A percentile compares a stretch with the other conserved stretches of the same genome.
These are phyloP conservation scores for Bergia sp. DNA, from an alignment of 92 coral and sea anemone species.

Conservation along the genomic window DNA sequence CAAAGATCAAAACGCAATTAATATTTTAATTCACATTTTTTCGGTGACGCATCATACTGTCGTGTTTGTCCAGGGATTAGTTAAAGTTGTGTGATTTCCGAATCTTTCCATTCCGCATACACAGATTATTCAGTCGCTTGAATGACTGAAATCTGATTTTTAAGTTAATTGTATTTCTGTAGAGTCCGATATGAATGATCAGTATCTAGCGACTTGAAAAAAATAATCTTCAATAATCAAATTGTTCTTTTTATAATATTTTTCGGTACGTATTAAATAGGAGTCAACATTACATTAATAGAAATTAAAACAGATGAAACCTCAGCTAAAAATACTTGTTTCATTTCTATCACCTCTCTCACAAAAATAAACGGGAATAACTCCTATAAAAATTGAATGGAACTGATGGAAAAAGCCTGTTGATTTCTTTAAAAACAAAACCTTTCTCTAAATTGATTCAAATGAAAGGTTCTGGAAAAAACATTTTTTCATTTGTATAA, in stretches of 20 bases:
- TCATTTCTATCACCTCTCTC: not conserved
- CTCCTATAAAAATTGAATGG: not conserved
- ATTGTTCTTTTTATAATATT: too few relatives aligned
- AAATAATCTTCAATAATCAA: not conserved
- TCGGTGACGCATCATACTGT: not conserved
- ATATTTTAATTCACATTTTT: slow-evolving; percentile 2
- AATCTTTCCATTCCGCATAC: not conserved
- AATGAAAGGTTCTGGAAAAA: not conserved
- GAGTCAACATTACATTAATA: not conserved
- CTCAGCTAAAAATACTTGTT: not conserved
- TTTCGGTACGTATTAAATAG: not conserved
- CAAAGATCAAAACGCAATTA: slow-evolving; percentile 32
- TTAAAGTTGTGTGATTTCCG: not conserved
- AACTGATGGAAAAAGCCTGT: not conserved
- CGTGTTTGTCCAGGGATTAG: not conserved
- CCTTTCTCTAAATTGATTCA: not conserved
- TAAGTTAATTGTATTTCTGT: not conserved
- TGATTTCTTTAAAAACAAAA: not conserved
- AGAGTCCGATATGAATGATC: not conserved
- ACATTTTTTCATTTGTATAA: too few relatives aligned
- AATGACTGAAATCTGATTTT: not conserved
- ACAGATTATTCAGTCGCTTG: not conserved
- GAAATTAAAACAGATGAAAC: not conserved
- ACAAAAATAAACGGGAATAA: not conserved
- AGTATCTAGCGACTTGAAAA: too few relatives aligned